phyloP scores from a whole-genome alignment of 2,113 vertebrate species.

The Camelus bactrianus region DNA sequence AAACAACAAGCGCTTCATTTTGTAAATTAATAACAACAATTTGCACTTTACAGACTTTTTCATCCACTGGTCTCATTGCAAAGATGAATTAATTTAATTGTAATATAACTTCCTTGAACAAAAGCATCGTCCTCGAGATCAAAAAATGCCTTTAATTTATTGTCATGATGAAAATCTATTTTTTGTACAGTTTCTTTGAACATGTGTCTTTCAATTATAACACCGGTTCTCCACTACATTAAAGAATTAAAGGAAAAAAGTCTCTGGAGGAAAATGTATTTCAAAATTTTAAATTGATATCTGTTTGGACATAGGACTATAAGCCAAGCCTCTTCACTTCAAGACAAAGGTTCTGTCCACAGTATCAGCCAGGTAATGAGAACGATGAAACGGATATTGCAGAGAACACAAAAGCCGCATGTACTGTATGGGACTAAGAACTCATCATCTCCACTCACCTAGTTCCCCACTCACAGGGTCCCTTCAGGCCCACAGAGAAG shows the following conservation, averaged over 20 bases:
- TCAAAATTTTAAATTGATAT: not conserved
- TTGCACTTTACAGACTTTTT: conserved; percentile 63
- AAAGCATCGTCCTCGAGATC: not conserved
- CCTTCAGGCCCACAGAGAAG: not conserved
- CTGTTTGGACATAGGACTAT: not conserved
- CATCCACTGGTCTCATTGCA: conserved; percentile 12
- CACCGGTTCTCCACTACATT: not conserved
- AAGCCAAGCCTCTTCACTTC: not conserved
- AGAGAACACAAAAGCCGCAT: not conserved
- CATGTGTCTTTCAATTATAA: not conserved
- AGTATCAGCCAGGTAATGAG: not conserved
- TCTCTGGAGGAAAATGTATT: not conserved
- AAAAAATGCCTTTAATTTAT: not conserved
- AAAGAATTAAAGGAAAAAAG: not conserved
- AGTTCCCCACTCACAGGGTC: not conserved
- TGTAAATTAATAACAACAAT: conserved; percentile 76
- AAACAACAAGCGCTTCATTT: conserved; percentile 63
- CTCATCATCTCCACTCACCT: not conserved
- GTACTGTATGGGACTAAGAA: not conserved
- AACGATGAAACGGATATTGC: not conserved
- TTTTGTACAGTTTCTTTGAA: conserved; percentile 1
- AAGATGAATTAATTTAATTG: conserved; percentile 34
- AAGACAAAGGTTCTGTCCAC: not conserved
- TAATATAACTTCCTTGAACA: conserved; percentile 35
- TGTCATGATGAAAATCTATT: not conserved